Conservation (phyloP, 2,113 vertebrate genomes). For the Myanophis thanlyinensis region DNA sequence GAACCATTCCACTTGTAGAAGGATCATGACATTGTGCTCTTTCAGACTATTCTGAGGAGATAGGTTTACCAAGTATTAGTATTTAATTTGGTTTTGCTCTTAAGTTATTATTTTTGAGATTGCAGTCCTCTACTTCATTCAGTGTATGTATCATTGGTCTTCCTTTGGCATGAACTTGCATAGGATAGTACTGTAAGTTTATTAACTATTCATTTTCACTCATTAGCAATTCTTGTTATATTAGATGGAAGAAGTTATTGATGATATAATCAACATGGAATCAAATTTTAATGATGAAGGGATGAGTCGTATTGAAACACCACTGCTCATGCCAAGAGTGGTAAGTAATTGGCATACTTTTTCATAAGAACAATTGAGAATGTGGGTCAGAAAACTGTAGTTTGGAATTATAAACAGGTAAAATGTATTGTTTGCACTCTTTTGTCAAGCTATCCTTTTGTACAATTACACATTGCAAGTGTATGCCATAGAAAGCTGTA, state of each 20-base stretch:
- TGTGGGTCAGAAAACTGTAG: background rate
- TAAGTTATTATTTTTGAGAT: background rate
- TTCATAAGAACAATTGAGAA: background rate
- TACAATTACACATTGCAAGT: background rate
- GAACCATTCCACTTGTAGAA: background rate
- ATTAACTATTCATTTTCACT: conserved; percentile 2
- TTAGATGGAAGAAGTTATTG: conserved; percentile 93
- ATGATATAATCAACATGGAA: conserved; percentile 90
- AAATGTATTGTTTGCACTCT: background rate
- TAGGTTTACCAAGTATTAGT: background rate
- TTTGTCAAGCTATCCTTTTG: background rate
- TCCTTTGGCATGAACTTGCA: background rate
- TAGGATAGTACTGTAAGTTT: background rate
- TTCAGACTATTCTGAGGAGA: background rate
- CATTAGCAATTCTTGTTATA: conserved; percentile 53
- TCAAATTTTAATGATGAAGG: conserved; percentile 88
- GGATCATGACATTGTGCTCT: background rate
- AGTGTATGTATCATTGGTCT: background rate
- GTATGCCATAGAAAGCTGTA: background rate
- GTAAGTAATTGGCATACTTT: conserved; percentile 74
- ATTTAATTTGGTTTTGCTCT: conserved; percentile 3
- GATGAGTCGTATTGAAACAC: conserved; percentile 83
- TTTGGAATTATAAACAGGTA: background rate
- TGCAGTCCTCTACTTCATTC: background rate
- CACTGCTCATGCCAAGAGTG: conserved; percentile 87